A percentile compares a stretch with the other conserved stretches of the same genome.
These are phyloP conservation scores for Perithous albicinctus DNA, from an alignment of 2,888 invertebrate species.

Conservation along the genomic window DNA sequence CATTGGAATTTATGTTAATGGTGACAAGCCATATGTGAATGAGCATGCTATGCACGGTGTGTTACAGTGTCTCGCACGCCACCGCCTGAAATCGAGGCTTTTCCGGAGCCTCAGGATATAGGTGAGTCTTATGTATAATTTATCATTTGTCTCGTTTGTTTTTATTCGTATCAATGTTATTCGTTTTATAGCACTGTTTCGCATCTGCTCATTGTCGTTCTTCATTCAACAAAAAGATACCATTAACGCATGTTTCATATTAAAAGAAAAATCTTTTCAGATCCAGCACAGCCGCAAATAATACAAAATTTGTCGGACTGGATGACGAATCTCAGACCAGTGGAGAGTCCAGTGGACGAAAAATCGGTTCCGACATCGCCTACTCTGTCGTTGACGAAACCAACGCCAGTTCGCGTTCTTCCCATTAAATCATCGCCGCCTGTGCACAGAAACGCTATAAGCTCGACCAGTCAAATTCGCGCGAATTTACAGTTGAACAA, in stretches of 20 bases:
- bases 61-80: slow-evolving; percentile 89
- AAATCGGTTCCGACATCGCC: slow-evolving; percentile 75
- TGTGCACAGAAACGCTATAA: slow-evolving; percentile 80
- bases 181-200: slow-evolving; percentile 30
- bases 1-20: slow-evolving; percentile 51
- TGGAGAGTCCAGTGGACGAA: slow-evolving; percentile 73
- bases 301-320: slow-evolving; percentile 83
- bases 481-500: slow-evolving; percentile 80
- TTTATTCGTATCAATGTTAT: slow-evolving; percentile 11
- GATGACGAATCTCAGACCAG: slow-evolving; percentile 77
- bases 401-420: slow-evolving; percentile 81
- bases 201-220: slow-evolving; percentile 3
- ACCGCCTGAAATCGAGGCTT: slow-evolving; percentile 85
- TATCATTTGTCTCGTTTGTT: slow-evolving; percentile 37
- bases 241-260: not conserved
- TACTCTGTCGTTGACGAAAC: slow-evolving; percentile 78
- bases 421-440: slow-evolving; percentile 82
- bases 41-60: slow-evolving; percentile 84
- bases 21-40: slow-evolving; percentile 79
- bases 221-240: not conserved
- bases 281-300: slow-evolving; percentile 86
- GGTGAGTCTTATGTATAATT: slow-evolving; percentile 72
- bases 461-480: slow-evolving; percentile 82
- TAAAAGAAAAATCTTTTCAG: slow-evolving; percentile 77
- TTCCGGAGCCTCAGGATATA: slow-evolving; percentile 85